Evolutionary conservation across 2,797 vertebrate species (phyloP), one percentile per base, ranked within the genome.

Genomic region (Melanotaenia nigrans): DNA sequence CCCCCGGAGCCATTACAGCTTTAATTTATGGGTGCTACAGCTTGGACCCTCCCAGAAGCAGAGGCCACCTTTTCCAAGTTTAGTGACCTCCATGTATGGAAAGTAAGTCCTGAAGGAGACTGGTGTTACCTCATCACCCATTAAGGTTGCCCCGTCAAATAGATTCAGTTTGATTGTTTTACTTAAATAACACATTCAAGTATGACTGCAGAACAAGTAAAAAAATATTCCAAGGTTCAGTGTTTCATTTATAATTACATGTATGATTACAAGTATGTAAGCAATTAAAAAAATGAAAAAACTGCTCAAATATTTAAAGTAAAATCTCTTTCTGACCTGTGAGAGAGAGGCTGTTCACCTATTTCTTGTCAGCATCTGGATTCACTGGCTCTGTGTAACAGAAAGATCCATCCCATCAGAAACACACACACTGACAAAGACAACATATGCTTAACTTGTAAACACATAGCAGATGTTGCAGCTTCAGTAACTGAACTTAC

Each of bases 21-120:
- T 87, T 87, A 88, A 94, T 95, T 94, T 92, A 94, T 90, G 91
- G 79, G 78, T 42, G 78, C 80, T 78, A 70, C 79, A 66, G 70
- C 77, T 70, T 60, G 60, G 81, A 87, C 70, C 60, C 72, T 47
- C 87, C 71, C 70, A 76, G 87, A 54, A 69, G 80, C 83, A 83
- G 89, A 80, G 90, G 84, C 83, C 85, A 79, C 51, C 79, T 74
- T 75, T 73, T 93, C 93, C 90, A 85, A 93, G 88, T 92, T 94
- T 94, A 94, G 93, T 81, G 78, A 58, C 72, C 70, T 72, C 94
- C 94, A 90, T 94, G 89, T 94, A 92, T 89, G 93, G 93, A 71
- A 55, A 85, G 78, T 22, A 76, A 85, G 77, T 65, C 75, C 63
- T 14, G 35, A 75, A 75, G 82, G 49, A 71, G 68, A 68, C 79